Percentiles rank a stretch among this genome's conserved stretches.
phyloP scores from a whole-genome alignment of 2,888 invertebrate species.

The Adelphocoris suturalis region DNA sequence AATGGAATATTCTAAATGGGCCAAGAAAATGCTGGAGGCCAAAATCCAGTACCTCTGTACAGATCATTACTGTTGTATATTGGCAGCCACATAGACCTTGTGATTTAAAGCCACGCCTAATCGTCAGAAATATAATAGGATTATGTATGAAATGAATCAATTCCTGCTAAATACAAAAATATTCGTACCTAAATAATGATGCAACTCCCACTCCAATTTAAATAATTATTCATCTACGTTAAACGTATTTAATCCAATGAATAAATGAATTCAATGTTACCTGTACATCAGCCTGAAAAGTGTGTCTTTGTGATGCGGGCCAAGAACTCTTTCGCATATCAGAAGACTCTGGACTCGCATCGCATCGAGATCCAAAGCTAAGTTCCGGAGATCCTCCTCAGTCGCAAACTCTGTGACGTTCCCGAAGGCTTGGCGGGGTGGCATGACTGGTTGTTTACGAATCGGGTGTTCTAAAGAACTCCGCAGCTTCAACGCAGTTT shows the following conservation, averaged over 20 bases:
- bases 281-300: conserved; percentile 82
- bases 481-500: conserved; percentile 86
- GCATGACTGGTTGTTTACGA: conserved; percentile 81
- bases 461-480: conserved; percentile 77
- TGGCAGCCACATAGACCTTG: too few relatives aligned
- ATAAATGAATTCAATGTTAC: background rate
- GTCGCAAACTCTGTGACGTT: conserved; percentile 87
- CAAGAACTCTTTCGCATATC: conserved; percentile 92
- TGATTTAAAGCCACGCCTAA: too few relatives aligned
- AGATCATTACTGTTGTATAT: too few relatives aligned
- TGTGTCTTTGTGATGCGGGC: conserved; percentile 91
- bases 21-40: too few relatives aligned
- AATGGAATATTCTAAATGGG: too few relatives aligned
- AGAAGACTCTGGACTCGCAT: conserved; percentile 93
- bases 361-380: conserved; percentile 89
- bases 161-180: too few relatives aligned
- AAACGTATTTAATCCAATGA: background rate
- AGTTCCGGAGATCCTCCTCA: conserved; percentile 84
- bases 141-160: too few relatives aligned
- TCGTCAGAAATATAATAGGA: too few relatives aligned
- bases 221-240: background rate
- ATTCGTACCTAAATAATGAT: background rate
- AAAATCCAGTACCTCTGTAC: too few relatives aligned
- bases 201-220: too few relatives aligned
- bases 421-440: conserved; percentile 83